phyloP scores from a whole-genome alignment of 1,140 invertebrate species.

The Sitophilus oryzae region DNA sequence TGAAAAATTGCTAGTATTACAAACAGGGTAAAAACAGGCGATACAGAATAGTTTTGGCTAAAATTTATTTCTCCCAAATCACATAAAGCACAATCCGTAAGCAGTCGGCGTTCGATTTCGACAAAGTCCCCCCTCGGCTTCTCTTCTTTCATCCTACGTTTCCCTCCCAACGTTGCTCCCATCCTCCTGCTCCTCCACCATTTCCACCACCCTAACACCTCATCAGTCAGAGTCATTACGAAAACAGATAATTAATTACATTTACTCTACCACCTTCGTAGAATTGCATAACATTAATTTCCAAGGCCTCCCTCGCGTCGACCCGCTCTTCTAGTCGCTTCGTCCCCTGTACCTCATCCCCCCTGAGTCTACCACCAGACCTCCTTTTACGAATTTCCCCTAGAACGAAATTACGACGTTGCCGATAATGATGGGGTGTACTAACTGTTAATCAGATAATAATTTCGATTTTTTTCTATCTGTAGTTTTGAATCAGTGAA shows the following conservation, averaged over 20 bases:
- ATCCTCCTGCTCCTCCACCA: conserved; percentile 17
- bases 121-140: not conserved
- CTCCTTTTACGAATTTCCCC: not conserved
- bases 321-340: conserved; percentile 8
- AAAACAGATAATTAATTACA: conserved; percentile 48
- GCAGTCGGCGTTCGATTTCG: conserved; percentile 8
- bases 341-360: not conserved
- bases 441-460: too few relatives aligned
- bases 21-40: too few relatives aligned
- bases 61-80: conserved; percentile 1
- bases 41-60: too few relatives aligned
- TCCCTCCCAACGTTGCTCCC: conserved; percentile 10
- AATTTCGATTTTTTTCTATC: too few relatives aligned
- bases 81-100: not conserved
- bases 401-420: not conserved
- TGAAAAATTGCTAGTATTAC: too few relatives aligned
- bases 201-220: conserved; percentile 40
- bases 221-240: conserved; percentile 48
- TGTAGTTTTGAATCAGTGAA: too few relatives aligned
- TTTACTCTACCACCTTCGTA: conserved; percentile 46
- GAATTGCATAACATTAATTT: conserved; percentile 48
- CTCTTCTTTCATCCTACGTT: conserved; percentile 6
- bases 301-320: conserved; percentile 17
- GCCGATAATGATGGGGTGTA: too few relatives aligned
- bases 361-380: too few relatives aligned